Evolutionary conservation across 2,797 vertebrate species (phyloP), one percentile per base, ranked within the genome.

Genomic region (Sebastes baramenuke): DNA sequence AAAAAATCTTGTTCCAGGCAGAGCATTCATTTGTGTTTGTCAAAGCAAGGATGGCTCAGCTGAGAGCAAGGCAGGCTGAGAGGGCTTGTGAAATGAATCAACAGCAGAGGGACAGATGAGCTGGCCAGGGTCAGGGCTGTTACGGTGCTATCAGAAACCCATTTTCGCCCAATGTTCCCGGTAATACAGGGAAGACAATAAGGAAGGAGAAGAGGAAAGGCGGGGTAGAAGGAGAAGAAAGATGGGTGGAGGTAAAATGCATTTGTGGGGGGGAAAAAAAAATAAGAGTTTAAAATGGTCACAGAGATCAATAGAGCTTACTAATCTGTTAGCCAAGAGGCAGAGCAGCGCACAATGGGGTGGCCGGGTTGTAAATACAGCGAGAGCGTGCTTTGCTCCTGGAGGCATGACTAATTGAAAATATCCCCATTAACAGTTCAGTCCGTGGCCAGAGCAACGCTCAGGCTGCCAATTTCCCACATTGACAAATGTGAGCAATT

Each of bases 321-420:
- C 69, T 91, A 90, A 91, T 94, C 87, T 89, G 86, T 68, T 84
- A 80, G 87, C 82, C 77, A 76, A 68, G 69, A 83, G 90, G 84
- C 83, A 79, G 68, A 78, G 81, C 32, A 54, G 66, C 3, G 1
- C 56, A 84, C 87, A 82, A 77, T 55, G 58, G 66, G 77, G 20
- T 76, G 68, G 82, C 42, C 8, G 65, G 75, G 65, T 72, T 84
- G 85, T 88, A 92, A 93, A 94, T 82, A 89, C 74, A 84, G 72
- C 27, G n/a, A 81, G 73, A 79, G 85, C 79, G 58, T 62, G 87
- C 80, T 79, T 87, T 83, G 87, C 82, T 91, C 89, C 89, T 81
- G 75, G 79, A 94, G 87, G 82, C 89, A 84, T 78, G 84, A 91
- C 92, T 94, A 95, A 95, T 93, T 95, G 91, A 94, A 95, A 94